Conservation (phyloP, 2,888 invertebrate species). For the Nysson spinosus region DNA sequence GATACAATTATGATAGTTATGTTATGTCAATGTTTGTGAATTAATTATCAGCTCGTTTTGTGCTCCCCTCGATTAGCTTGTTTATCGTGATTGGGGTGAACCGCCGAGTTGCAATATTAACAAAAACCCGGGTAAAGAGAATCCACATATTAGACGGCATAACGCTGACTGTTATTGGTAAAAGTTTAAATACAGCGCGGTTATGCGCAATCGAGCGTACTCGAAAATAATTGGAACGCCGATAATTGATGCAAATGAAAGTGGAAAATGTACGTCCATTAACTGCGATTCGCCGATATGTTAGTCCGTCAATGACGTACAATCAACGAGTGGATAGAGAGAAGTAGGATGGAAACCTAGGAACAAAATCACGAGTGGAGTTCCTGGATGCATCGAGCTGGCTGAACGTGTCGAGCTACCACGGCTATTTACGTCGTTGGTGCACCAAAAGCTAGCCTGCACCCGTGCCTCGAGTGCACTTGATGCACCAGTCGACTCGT, state of each 20-base stretch:
- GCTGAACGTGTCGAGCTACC: constrained; percentile 44
- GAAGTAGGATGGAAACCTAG: constrained; percentile 13
- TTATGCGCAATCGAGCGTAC: constrained; percentile 16
- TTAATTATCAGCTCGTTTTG: no score
- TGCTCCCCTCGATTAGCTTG: no score
- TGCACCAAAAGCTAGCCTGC: constrained; percentile 55
- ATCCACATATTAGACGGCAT: no score
- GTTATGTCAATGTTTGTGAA: no score
- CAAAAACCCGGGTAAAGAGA: no score
- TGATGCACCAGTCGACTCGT: constrained; percentile 62
- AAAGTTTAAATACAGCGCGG: constrained; percentile 25
- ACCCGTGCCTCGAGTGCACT: constrained; percentile 56
- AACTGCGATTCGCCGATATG: constrained; percentile 32
- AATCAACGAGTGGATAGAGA: constrained; percentile 29
- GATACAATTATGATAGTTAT: no score
- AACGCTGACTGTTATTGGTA: no score
- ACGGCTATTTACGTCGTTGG: constrained; percentile 54
- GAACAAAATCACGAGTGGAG: constrained; percentile 46
- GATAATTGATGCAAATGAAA: constrained; percentile 53
- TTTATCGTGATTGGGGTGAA: no score
- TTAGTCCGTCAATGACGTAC: constrained; percentile 37
- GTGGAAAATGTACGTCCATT: constrained; percentile 52
- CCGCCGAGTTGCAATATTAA: no score
- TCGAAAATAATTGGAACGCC: constrained; percentile 46
- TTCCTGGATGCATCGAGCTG: constrained; percentile 24